phyloP scores from a whole-genome alignment of 2,888 invertebrate species.

The Sisyra terminalis region DNA sequence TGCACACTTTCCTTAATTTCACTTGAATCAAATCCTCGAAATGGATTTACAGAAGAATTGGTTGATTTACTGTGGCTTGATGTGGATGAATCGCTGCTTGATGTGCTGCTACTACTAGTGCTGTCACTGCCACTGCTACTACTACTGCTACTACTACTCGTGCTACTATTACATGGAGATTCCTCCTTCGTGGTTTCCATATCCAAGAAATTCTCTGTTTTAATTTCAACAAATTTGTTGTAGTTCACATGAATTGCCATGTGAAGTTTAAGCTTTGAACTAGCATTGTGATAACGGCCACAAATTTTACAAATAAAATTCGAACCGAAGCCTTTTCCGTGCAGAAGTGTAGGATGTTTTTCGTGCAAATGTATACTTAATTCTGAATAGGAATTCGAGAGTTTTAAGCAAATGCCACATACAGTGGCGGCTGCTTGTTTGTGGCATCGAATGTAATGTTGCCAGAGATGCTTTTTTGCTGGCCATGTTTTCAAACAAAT shows the following conservation, averaged over 20 bases:
- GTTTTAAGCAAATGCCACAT: conserved; percentile 39
- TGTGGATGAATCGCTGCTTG: no score
- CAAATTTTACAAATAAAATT: conserved; percentile 38
- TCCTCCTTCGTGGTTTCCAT: background rate
- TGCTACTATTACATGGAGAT: background rate
- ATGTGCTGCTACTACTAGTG: no score
- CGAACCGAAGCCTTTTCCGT: conserved; percentile 33
- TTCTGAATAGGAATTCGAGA: conserved; percentile 31
- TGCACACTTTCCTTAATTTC: background rate
- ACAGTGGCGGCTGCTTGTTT: conserved; percentile 37
- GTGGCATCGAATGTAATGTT: conserved; percentile 38
- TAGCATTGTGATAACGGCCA: conserved; percentile 37
- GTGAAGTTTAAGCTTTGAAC: conserved; percentile 35
- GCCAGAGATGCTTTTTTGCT: conserved; percentile 41
- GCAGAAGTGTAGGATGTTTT: conserved; percentile 30
- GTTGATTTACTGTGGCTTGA: no score
- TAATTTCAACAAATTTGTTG: background rate
- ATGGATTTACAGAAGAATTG: no score
- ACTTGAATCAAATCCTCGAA: background rate
- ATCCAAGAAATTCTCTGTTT: conserved; percentile 12
- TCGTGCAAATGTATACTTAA: conserved; percentile 30
- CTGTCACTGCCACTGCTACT: no score
- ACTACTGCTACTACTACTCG: no score
- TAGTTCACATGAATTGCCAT: conserved; percentile 37
- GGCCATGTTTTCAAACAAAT: conserved; percentile 43